Evolutionary conservation across 2,113 vertebrate genomes (phyloP).

Genomic region (Scytalopus superciliaris): DNA sequence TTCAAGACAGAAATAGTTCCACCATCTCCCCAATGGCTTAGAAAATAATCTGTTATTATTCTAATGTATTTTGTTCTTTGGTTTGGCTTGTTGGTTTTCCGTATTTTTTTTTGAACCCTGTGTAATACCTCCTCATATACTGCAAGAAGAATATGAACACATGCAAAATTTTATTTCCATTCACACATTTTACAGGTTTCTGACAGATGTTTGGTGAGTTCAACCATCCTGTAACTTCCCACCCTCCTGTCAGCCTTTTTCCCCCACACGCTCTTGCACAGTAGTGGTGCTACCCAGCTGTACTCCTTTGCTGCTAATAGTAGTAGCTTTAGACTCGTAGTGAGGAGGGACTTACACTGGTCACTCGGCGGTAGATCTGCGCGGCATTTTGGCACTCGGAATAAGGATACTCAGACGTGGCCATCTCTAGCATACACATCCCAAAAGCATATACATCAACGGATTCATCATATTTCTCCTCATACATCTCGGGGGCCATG

Average conservation of each 20-base stretch:
- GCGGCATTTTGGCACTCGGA: constrained; percentile 99
- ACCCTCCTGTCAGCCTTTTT: background rate
- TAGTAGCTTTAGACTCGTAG: background rate
- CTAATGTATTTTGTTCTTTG: background rate
- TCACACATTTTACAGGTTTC: background rate
- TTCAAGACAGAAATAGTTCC: background rate
- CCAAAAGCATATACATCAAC: constrained; percentile 99
- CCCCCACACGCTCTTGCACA: background rate
- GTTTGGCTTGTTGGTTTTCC: background rate
- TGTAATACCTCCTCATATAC: background rate
- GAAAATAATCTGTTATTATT: background rate
- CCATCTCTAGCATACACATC: constrained; percentile 99
- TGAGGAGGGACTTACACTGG: constrained; percentile 88
- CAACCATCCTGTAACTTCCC: background rate
- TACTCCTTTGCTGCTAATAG: background rate
- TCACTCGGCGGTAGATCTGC: constrained; percentile 98
- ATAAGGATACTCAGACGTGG: constrained; percentile 98
- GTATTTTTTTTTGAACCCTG: background rate
- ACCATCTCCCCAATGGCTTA: background rate
- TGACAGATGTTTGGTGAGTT: background rate
- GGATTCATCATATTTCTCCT: constrained; percentile 98
- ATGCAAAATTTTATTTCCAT: background rate
- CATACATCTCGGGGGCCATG: constrained; percentile 99
- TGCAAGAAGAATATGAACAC: background rate
- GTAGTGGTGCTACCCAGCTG: background rate